Evolutionary conservation across 2,113 vertebrate species (phyloP), one percentile per base, ranked within the genome.

Genomic region (Tychaedon coryphoeus): DNA sequence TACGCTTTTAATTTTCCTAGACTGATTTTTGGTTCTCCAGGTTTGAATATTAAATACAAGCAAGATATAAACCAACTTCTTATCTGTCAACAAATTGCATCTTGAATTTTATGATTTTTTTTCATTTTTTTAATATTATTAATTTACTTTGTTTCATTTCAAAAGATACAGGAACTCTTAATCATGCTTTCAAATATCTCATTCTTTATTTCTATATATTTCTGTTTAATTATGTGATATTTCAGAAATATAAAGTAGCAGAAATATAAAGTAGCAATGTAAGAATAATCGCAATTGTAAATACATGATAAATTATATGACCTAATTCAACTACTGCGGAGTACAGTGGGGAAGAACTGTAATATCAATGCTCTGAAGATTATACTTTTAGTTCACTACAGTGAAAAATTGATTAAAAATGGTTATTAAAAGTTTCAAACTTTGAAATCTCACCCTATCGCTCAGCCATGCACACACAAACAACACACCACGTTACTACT

Each of bases 401-500:
- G 42, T 74, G 64, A 62, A 84, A 89, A 82, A 45, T 10, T 50
- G 45, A 76, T 17, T 89, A 5, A 33, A 84, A 73, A 12, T 25
- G 18, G 7, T 65, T 76, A 75, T 43, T 75, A 20, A 34, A 60
- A 67, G 48, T 31, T 84, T 89, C 50, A 61, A 17, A 18, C 24
- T 51, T 1, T 50, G 20, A 85, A 78, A 23, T 72, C 29, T 10
- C 18, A 53, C n/a, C 9, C 69, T 19, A 16, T 60, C 48, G 53
- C 66, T 54, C 61, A 45, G 19, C 33, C 87, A 90, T 1, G 0
- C 10, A 72, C 38, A 45, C 23, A 73, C 36, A 57, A 70, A 56
- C 67, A 64, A 64, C 34, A 92, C 10, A 50, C 2, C 42, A 16
- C 3, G 26, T 78, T 2, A 73, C 82, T 88, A 98, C 99, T 99